A percentile compares a stretch with the other conserved stretches of the same genome.
Evolutionary conservation across 2,888 invertebrate species (phyloP).

Genomic region (Pseudococcus longispinus): DNA sequence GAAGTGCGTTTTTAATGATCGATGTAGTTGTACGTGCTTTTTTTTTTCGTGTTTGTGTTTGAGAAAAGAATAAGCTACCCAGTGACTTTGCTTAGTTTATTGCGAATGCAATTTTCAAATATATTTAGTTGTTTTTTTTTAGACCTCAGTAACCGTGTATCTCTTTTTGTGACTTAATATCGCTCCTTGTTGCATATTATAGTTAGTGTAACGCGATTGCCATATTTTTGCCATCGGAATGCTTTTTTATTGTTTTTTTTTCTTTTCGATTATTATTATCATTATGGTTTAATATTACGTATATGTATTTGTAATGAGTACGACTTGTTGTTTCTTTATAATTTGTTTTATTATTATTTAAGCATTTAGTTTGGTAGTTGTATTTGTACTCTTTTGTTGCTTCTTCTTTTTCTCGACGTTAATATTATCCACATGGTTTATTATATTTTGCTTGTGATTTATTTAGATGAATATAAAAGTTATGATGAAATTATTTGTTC

Average conservation of each 20-base stretch:
- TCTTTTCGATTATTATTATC: background rate
- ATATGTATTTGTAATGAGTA: background rate
- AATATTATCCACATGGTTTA: background rate
- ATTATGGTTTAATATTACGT: background rate
- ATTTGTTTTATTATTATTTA: background rate
- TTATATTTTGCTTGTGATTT: constrained; percentile 22
- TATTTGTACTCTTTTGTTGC: background rate
- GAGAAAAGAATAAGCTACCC: background rate
- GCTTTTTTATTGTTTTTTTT: constrained; percentile 10
- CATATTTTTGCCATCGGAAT: constrained; percentile 13
- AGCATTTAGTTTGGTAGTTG: background rate
- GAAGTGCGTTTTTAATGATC: no score
- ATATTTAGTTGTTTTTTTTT: background rate
- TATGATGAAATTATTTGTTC: background rate
- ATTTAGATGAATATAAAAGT: constrained; percentile 7
- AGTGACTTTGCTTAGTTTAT: background rate
- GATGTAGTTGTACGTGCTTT: background rate
- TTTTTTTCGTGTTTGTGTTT: no score
- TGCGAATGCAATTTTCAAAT: background rate
- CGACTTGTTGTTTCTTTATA: background rate
- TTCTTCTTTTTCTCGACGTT: constrained; percentile 21
- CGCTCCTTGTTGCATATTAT: background rate
- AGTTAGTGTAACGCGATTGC: background rate
- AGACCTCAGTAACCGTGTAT: background rate
- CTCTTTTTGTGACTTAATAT: background rate